Conservation (phyloP, 2,888 invertebrate species). For the Drosophila kuntzei region DNA sequence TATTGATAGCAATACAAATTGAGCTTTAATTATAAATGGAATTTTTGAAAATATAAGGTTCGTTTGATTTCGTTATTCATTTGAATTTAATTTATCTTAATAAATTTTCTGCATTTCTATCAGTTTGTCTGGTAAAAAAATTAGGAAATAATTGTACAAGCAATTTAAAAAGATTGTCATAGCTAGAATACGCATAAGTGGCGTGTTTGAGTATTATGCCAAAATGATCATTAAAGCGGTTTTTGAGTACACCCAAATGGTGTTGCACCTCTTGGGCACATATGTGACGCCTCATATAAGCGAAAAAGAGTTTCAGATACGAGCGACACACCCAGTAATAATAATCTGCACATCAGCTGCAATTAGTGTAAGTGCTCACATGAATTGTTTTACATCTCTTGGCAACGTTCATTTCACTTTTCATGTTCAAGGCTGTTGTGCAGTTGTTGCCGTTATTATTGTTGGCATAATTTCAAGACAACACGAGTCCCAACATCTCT, state of each 20-base stretch:
- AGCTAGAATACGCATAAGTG: neutral
- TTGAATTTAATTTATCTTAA: neutral
- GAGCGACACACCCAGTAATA: constrained; percentile 34
- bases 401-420: constrained; percentile 66
- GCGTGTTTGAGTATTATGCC: neutral
- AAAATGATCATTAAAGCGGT: constrained; percentile 3
- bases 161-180: neutral
- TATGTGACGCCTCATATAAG: constrained; percentile 17
- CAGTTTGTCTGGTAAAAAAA: neutral
- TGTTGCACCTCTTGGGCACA: constrained; percentile 16
- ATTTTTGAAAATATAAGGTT: neutral
- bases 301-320: constrained; percentile 34
- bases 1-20: neutral
- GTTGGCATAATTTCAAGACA: constrained; percentile 47
- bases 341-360: constrained; percentile 62
- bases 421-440: constrained; percentile 72
- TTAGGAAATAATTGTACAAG: too few species aligned
- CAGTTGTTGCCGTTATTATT: constrained; percentile 35
- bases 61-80: neutral
- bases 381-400: constrained; percentile 68
- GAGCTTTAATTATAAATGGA: neutral
- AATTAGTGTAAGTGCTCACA: constrained; percentile 78
- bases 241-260: neutral
- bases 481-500: constrained; percentile 11
- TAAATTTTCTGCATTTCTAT: neutral